phyloP scores from a whole-genome alignment of 2,888 invertebrate genomes.

The Lycaena phlaeas region DNA sequence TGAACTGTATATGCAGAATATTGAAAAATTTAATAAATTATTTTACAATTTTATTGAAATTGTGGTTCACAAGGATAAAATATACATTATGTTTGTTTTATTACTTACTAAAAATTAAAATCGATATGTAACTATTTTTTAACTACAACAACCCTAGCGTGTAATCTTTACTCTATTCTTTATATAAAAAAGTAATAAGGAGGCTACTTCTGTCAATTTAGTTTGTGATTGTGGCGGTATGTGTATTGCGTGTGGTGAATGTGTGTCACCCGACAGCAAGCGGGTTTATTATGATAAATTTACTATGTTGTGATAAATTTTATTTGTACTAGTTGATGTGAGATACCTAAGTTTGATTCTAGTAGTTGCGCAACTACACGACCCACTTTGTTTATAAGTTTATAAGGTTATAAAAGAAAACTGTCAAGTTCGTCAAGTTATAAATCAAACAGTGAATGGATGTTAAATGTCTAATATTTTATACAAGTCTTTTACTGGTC shows the following conservation, averaged over 20 bases:
- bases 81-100: too few relatives aligned
- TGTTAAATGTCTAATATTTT: slow-evolving; percentile 10
- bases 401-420: slow-evolving; percentile 2
- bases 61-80: too few relatives aligned
- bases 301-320: background rate
- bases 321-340: background rate
- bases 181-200: too few relatives aligned
- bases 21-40: too few relatives aligned
- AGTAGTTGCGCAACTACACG: slow-evolving; percentile 9
- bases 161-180: too few relatives aligned
- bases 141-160: too few relatives aligned
- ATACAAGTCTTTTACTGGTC: background rate
- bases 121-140: too few relatives aligned
- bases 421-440: slow-evolving; percentile 2
- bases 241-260: slow-evolving; percentile 1
- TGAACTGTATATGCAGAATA: too few relatives aligned
- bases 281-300: slow-evolving; percentile 1
- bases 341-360: background rate
- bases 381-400: slow-evolving; percentile 9
- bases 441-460: slow-evolving; percentile 17
- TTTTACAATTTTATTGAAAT: too few relatives aligned
- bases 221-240: slow-evolving; percentile 8
- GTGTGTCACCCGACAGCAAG: background rate
- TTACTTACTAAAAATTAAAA: too few relatives aligned
- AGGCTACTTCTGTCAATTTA: slow-evolving; percentile 6